phyloP scores from a whole-genome alignment of 2,797 vertebrate species.

The Coregonus suidteri region DNA sequence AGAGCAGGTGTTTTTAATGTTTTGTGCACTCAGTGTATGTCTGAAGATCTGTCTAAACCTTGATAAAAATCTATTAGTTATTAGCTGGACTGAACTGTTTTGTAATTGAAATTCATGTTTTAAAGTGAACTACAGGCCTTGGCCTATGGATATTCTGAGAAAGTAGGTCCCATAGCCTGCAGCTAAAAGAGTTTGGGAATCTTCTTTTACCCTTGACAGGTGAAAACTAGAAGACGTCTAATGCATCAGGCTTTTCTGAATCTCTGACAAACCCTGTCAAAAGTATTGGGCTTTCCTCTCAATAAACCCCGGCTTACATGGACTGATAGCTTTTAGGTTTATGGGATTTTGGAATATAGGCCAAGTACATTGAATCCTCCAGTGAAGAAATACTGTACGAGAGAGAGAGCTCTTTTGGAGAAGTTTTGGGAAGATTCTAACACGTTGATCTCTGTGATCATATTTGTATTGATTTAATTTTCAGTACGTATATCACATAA shows the following conservation, averaged over 20 bases:
- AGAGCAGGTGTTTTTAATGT: too few relatives aligned
- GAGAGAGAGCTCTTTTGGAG: too few relatives aligned
- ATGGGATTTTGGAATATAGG: not conserved
- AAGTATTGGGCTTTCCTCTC: not conserved
- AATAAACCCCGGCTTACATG: not conserved
- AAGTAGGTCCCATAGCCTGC: not conserved
- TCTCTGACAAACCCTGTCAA: not conserved
- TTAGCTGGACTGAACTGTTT: not conserved
- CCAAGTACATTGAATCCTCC: not conserved
- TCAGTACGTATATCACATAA: too few relatives aligned
- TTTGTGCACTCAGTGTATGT: too few relatives aligned
- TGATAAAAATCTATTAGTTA: too few relatives aligned
- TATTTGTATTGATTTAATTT: too few relatives aligned
- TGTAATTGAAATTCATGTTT: not conserved
- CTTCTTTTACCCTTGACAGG: not conserved
- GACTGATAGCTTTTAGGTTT: not conserved
- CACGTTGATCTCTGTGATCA: too few relatives aligned
- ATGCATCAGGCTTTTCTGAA: not conserved
- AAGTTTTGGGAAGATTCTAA: too few relatives aligned
- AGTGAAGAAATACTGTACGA: not conserved
- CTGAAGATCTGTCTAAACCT: not conserved
- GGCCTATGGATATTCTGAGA: not conserved
- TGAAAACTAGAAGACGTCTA: not conserved
- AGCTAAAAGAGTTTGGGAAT: not conserved
- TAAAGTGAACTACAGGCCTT: not conserved